These are phyloP conservation scores for Pangasius mekongensis DNA, from an alignment of 2,797 vertebrate genomes.

Conservation along the genomic window DNA sequence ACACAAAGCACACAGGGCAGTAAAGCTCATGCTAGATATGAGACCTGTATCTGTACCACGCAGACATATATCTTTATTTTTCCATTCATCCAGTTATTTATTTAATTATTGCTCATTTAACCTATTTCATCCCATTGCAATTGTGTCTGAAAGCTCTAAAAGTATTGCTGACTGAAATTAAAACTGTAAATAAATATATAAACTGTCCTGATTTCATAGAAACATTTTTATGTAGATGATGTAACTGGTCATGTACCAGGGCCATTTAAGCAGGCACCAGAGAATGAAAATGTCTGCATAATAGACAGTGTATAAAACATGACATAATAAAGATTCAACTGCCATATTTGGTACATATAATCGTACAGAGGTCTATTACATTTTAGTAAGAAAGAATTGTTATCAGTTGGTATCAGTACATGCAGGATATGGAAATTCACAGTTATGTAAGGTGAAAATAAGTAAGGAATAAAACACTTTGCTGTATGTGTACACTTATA, in stretches of 20 bases:
- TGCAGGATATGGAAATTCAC: neutral
- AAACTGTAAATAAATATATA: neutral
- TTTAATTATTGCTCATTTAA: neutral
- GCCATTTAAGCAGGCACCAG: neutral
- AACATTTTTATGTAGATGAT: neutral
- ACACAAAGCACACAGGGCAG: conserved; percentile 11
- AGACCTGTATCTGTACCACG: neutral
- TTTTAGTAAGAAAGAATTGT: neutral
- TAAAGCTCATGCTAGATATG: neutral
- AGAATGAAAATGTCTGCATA: neutral
- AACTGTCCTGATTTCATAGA: neutral
- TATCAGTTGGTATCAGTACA: neutral
- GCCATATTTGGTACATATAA: neutral
- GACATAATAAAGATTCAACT: neutral
- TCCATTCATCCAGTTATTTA: neutral
- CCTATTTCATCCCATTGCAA: neutral
- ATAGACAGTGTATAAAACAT: neutral
- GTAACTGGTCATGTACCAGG: neutral
- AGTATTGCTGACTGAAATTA: neutral
- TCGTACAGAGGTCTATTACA: neutral
- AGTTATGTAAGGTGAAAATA: neutral
- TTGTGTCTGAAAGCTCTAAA: neutral
- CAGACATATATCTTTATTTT: neutral
- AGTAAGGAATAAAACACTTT: neutral
- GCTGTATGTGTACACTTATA: neutral